Evolutionary conservation across 1,140 invertebrate genomes (phyloP).

Genomic region (Alviniconcha marisindica): DNA sequence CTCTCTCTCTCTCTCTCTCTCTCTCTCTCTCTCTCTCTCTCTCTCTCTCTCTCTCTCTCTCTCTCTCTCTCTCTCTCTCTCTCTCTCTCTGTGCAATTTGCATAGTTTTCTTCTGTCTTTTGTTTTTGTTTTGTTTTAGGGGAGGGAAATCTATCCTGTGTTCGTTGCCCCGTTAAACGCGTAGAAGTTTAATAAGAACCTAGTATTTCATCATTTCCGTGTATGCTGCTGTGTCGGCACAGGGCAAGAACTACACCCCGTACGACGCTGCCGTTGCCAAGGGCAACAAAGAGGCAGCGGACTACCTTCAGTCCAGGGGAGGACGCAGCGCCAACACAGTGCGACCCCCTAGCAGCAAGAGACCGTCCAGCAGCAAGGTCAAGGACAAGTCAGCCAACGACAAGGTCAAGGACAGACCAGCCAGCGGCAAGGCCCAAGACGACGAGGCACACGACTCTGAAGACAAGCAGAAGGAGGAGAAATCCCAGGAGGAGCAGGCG

Average conservation of each 20-base stretch:
- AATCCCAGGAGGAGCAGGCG: constrained; percentile 35
- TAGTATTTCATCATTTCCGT: not conserved
- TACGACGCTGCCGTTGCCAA: constrained; percentile 92
- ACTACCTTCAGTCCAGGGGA: constrained; percentile 94
- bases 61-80: too few species aligned
- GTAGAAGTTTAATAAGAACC: not conserved
- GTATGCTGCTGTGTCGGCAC: not conserved
- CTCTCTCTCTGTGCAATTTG: too few species aligned
- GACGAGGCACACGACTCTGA: constrained; percentile 14
- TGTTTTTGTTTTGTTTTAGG: too few species aligned
- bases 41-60: too few species aligned
- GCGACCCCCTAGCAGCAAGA: not conserved
- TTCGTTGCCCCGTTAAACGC: too few species aligned
- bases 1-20: too few species aligned
- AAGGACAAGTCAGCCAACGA: not conserved
- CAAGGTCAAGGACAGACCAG: constrained; percentile 42
- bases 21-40: too few species aligned
- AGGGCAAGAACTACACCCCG: constrained; percentile 83
- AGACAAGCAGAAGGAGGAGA: constrained; percentile 42
- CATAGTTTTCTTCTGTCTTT: too few species aligned
- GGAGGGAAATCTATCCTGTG: too few species aligned
- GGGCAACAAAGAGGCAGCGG: constrained; percentile 91
- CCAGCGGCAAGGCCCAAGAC: constrained; percentile 38
- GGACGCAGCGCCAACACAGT: constrained; percentile 75
- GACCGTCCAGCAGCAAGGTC: not conserved